Conservation (phyloP, 1,140 invertebrate genomes). For the Atta colombica region DNA sequence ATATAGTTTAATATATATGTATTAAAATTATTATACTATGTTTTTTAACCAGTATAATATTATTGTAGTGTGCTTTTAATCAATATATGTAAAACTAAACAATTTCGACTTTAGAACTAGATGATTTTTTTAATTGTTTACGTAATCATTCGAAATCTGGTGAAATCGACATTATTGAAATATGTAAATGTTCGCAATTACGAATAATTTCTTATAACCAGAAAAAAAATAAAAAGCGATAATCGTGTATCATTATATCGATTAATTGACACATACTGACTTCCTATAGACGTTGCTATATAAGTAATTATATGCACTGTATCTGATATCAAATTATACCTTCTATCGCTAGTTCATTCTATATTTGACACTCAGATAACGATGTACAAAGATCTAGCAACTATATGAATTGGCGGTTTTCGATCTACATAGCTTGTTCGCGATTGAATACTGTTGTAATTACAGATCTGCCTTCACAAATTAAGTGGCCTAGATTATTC, state of each 20-base stretch:
- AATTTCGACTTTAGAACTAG: background rate
- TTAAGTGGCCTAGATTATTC: conserved; percentile 32
- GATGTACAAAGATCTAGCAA: background rate
- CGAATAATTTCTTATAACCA: conserved; percentile 6
- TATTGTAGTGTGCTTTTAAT: too few relatives aligned
- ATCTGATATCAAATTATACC: conserved; percentile 45
- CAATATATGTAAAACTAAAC: background rate
- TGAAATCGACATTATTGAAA: conserved; percentile 27
- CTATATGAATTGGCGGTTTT: background rate
- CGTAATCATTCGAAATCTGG: background rate
- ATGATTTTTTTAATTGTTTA: background rate
- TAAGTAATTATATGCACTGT: background rate
- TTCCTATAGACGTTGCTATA: conserved; percentile 51
- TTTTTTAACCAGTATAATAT: too few relatives aligned
- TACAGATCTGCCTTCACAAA: background rate
- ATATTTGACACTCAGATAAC: conserved; percentile 8
- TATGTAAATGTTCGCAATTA: background rate
- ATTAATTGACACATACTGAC: conserved; percentile 72
- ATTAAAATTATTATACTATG: too few relatives aligned
- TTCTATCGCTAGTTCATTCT: conserved; percentile 12
- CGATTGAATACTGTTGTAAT: conserved; percentile 15
- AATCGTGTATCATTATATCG: conserved; percentile 72
- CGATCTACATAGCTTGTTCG: background rate
- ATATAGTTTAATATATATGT: too few relatives aligned
- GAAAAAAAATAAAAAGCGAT: conserved; percentile 62